Base-by-base conservation (phyloP, 2,888 invertebrate species). In the Tachina fera region DNA sequence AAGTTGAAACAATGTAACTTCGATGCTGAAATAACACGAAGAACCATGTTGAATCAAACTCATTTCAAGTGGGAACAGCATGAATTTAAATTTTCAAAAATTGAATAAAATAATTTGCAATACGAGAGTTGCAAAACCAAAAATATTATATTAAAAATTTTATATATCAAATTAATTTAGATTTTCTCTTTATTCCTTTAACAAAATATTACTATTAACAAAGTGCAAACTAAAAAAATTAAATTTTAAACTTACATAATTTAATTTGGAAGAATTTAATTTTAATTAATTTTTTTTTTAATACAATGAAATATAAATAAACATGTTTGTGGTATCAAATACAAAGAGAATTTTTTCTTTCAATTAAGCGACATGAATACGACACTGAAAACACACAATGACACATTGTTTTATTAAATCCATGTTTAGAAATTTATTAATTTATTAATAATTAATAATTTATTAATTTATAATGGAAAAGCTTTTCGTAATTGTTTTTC, bases 261-360 rank as follows among this genome's bases (percentile, higher is more conserved):
- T 43, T 53, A 63, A 65, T 76, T 65, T 76, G 75, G 75, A 76
- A 65, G 75, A 75, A 3, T 76, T 76, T 74, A 56, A 71, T 76
- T 65, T 74, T 45, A 71, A 14, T 41, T 51, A 41, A 14, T 47
- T 53, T 72, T n/a, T 67, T 67, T 51, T 39, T 47, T 4, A 58
- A 39, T 31, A 19, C 31, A 45, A 31, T 31, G 31, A 31, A 31
- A 31, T 6, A 31, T 13, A 31, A 31, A 16, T 16, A 56, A 22
- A 10, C 8, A 31, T 58, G 22, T 31, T 13, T 56, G 56, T 6
- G 22, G 22, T 22, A 31, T 19, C 19, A 53, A 53, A 9, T 53
- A 56, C 11, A 56, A 11, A 22, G 14, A 31, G 1, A 31, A 31
- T 31, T 58, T 49, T n/a, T 22, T 56, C 22, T 22, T 14, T 31